These are phyloP conservation scores for Himalopsyche japonica DNA, from an alignment of 2,888 invertebrate species.

Conservation along the genomic window DNA sequence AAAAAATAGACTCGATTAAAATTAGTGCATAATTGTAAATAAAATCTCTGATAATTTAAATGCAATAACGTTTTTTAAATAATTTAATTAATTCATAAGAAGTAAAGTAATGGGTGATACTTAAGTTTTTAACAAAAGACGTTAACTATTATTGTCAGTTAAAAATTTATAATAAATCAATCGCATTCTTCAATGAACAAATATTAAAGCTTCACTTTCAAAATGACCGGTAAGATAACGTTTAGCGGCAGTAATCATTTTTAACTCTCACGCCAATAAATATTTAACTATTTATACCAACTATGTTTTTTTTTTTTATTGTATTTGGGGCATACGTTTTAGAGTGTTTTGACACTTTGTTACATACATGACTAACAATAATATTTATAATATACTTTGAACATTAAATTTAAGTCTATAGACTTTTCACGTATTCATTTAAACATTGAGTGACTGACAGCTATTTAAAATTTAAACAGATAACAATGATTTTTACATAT, in stretches of 20 bases:
- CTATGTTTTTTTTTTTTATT: background rate
- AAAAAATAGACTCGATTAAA: background rate
- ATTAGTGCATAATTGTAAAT: background rate
- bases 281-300: background rate
- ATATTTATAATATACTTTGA: constrained; percentile 26
- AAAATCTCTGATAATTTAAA: background rate
- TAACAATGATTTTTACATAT: background rate
- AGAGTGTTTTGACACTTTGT: constrained; percentile 21
- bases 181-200: background rate
- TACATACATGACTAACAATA: constrained; percentile 3
- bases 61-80: background rate
- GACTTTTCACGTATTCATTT: constrained; percentile 19
- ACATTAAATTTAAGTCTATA: constrained; percentile 26
- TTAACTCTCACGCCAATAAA: background rate
- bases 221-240: background rate
- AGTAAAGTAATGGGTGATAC: background rate
- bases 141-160: background rate
- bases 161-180: background rate
- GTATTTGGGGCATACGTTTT: constrained; percentile 2
- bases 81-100: background rate
- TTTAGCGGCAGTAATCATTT: background rate
- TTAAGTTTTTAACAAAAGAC: background rate
- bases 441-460: constrained; percentile 29
- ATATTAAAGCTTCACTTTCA: background rate
- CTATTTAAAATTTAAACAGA: constrained; percentile 18